Conservation (phyloP, 2,797 vertebrate genomes). For the Cryptoprocta ferox region DNA sequence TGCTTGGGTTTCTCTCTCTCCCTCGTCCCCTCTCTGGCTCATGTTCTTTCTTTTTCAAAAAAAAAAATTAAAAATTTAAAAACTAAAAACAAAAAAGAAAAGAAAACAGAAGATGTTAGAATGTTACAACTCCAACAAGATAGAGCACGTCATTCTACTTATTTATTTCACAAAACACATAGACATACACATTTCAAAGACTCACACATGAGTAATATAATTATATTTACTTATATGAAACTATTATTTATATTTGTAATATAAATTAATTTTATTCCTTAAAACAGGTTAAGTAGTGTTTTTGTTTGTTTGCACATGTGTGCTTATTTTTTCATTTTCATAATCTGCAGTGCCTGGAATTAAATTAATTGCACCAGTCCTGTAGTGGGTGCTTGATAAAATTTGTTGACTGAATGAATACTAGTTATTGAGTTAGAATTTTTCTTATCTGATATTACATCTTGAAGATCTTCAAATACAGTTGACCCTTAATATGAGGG, state of each 20-base stretch:
- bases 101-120: not conserved
- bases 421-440: not conserved
- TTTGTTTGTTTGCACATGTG: not conserved
- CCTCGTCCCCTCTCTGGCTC: no score
- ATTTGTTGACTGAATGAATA: not conserved
- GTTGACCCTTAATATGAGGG: no score
- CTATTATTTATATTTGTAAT: not conserved
- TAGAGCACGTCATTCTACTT: no score
- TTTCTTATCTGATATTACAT: not conserved
- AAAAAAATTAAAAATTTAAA: no score
- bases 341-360: not conserved
- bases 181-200: not conserved
- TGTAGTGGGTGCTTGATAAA: not conserved
- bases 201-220: not conserved
- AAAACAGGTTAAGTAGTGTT: not conserved
- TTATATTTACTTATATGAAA: not conserved
- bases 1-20: no score
- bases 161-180: not conserved
- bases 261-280: not conserved
- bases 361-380: not conserved
- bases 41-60: no score
- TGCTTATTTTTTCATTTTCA: not conserved
- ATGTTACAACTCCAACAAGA: not conserved
- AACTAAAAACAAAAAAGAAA: no score
- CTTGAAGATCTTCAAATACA: not conserved